These are phyloP conservation scores for Pygoscelis adeliae DNA, from an alignment of 2,113 vertebrate genomes.

Conservation along the genomic window DNA sequence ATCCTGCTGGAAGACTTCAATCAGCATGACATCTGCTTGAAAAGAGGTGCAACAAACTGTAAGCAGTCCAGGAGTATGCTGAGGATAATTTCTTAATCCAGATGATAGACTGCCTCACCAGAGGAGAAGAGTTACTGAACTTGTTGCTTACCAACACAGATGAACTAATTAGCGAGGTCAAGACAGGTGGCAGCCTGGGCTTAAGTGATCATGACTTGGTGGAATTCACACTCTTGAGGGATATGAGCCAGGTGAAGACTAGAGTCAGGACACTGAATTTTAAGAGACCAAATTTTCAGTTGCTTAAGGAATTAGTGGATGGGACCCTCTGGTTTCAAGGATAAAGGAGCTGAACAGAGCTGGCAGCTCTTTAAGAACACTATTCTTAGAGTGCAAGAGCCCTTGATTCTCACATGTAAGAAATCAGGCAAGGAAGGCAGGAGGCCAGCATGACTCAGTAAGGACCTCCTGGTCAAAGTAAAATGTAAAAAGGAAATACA, in stretches of 20 bases:
- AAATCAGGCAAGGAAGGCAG: background rate
- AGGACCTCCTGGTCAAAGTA: background rate
- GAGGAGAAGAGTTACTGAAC: background rate
- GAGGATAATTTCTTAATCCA: background rate
- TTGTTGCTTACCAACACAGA: background rate
- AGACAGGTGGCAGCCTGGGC: background rate
- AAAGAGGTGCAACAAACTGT: background rate
- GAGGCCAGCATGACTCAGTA: background rate
- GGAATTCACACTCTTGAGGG: background rate
- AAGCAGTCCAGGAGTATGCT: background rate
- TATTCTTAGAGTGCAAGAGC: background rate
- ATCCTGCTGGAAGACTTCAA: background rate
- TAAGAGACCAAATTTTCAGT: background rate
- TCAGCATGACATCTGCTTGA: background rate
- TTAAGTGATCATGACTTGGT: background rate
- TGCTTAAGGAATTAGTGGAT: background rate
- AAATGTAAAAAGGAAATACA: background rate
- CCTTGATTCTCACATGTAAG: background rate
- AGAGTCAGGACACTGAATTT: background rate
- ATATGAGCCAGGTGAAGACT: background rate
- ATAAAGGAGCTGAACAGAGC: background rate
- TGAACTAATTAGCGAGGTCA: background rate
- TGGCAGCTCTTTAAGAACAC: background rate
- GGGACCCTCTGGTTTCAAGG: background rate
- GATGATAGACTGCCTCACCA: fast-evolving